Evolutionary conservation across 2,888 invertebrate species (phyloP), one percentile per base, ranked within the genome.

Genomic region (Latrodectus elegans): DNA sequence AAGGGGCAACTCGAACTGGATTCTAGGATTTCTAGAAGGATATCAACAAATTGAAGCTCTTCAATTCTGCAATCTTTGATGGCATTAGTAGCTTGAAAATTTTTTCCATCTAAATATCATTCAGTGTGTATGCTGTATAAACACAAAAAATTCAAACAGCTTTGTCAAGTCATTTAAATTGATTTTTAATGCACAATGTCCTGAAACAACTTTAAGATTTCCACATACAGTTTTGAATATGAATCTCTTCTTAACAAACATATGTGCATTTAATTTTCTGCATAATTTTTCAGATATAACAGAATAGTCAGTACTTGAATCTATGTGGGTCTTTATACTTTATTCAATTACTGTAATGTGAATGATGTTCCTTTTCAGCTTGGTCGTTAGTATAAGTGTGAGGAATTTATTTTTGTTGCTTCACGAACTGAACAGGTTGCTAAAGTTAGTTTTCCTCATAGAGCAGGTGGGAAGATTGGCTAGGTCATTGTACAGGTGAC

Each of bases 111-210:
- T 52, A 22, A 49, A 1, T 53, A 78, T 78, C 68, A 68, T 71
- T 70, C 51, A 6, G 11, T 78, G 52, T 4, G 51, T 75, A 12
- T 60, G 60, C n/a, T 75, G 14, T 10, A 38, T 38, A 49, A 64
- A 75, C 75, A 75, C 38, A 2, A 75, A 60, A 22, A 75, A 64
- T 75, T 75, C 75, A 75, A 75, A 75, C 8, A 10, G 64, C 11
- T 15, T 64, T 14, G n/a, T 38, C 11, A n/a, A n/a, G 9, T 38
- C 15, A 64, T 75, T 75, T 55, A 75, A 64, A 38, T 64, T n/a
- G 6, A 75, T 26, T 75, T 64, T 64, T 38, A 38, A 64, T 26
- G 14, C 38, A 49, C 49, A 60, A 1, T 4, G 26, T 64, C 64
- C 38, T 38, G 49, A 38, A 6, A 15, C 38, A 26, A 26, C n/a